Conservation (phyloP, 1,140 invertebrate genomes). For the Thaumetopoea pityocampa region DNA sequence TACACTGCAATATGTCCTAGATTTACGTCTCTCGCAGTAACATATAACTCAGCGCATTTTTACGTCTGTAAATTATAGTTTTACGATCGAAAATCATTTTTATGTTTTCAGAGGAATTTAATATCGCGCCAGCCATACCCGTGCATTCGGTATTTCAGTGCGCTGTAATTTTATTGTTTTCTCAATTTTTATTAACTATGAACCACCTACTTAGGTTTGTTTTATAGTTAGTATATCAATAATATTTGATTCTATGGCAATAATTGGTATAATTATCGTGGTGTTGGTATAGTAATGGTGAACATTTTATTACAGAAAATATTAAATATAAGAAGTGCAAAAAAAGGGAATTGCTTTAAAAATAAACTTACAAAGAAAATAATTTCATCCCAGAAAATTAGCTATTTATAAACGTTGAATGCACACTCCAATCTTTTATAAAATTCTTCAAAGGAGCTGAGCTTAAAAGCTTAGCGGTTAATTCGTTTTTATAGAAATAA, state of each 20-base stretch:
- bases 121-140: constrained; percentile 69
- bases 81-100: constrained; percentile 76
- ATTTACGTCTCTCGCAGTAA: constrained; percentile 33
- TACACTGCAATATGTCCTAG: constrained; percentile 13
- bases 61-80: constrained; percentile 75
- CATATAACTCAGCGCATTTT: constrained; percentile 66
- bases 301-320: constrained; percentile 12
- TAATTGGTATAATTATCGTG: no score
- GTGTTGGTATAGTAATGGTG: no score
- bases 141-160: constrained; percentile 71
- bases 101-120: constrained; percentile 74
- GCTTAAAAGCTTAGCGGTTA: constrained; percentile 46
- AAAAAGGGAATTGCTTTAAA: constrained; percentile 13
- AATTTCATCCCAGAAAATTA: constrained; percentile 23
- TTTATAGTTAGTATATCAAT: constrained; percentile 41
- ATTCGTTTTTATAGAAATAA: constrained; percentile 47
- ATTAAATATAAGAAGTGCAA: background rate
- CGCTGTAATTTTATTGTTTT: constrained; percentile 75
- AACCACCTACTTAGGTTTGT: constrained; percentile 54
- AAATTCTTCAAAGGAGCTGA: constrained; percentile 54
- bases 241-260: constrained; percentile 39
- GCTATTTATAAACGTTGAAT: constrained; percentile 26
- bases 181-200: constrained; percentile 75
- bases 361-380: constrained; percentile 32
- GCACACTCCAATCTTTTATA: constrained; percentile 36